Evolutionary conservation across 1,140 invertebrate genomes (phyloP).

Genomic region (Idris sp.): DNA sequence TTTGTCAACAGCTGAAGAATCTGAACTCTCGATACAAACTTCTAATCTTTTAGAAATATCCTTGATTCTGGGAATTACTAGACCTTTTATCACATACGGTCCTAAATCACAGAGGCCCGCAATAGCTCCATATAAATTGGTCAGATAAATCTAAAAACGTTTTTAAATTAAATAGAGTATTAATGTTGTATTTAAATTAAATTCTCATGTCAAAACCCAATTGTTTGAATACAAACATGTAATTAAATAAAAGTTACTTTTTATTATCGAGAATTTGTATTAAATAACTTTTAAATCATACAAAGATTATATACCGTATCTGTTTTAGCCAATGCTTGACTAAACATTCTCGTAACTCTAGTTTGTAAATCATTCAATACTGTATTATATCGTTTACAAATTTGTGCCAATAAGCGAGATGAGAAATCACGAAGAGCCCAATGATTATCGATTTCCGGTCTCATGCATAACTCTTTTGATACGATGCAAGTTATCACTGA

Average conservation of each 20-base stretch:
- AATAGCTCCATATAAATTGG: slow-evolving; percentile 95
- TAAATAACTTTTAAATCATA: no score
- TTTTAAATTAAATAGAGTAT: no score
- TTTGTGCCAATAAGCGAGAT: slow-evolving; percentile 94
- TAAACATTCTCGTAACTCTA: slow-evolving; percentile 90
- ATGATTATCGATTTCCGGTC: slow-evolving; percentile 98
- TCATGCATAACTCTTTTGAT: slow-evolving; percentile 94
- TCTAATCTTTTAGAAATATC: slow-evolving; percentile 91
- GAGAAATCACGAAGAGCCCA: slow-evolving; percentile 99
- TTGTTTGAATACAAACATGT: no score
- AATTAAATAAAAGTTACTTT: no score
- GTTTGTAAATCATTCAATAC: slow-evolving; percentile 97
- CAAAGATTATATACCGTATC: no score
- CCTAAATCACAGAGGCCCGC: slow-evolving; percentile 94
- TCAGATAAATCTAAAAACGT: slow-evolving; percentile 85
- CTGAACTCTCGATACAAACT: slow-evolving; percentile 83
- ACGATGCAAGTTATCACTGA: slow-evolving; percentile 98
- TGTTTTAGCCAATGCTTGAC: slow-evolving; percentile 74
- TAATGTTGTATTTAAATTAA: slow-evolving; percentile 7
- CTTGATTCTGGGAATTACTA: slow-evolving; percentile 92
- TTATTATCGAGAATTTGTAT: no score
- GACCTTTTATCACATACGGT: slow-evolving; percentile 94
- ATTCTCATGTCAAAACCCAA: no score
- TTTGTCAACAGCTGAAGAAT: slow-evolving; percentile 88
- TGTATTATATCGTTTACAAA: slow-evolving; percentile 98